These are phyloP conservation scores for Chalcosyrphus nemorum DNA, from an alignment of 2,888 invertebrate species.

Conservation along the genomic window DNA sequence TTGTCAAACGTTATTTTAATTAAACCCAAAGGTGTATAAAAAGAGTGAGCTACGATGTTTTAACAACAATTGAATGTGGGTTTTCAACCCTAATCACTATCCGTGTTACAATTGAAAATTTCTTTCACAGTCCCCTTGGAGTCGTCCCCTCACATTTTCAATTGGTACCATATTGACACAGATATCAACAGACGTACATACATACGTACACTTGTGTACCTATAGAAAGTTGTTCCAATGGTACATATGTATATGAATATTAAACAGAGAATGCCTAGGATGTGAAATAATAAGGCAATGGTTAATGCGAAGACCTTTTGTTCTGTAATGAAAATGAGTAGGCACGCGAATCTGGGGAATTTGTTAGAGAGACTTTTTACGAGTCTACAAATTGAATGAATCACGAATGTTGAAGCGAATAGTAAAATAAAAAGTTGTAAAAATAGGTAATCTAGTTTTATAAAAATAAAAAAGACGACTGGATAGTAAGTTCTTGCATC, in stretches of 20 bases:
- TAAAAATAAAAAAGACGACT: no score
- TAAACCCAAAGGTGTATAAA: conserved; percentile 28
- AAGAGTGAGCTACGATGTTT: conserved; percentile 18
- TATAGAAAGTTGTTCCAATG: not conserved
- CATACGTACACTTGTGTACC: not conserved
- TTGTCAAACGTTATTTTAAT: conserved; percentile 34
- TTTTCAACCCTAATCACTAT: conserved; percentile 28
- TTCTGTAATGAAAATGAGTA: not conserved
- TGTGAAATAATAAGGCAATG: conserved; percentile 1
- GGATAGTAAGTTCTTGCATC: no score
- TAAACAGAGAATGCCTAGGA: not conserved
- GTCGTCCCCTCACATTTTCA: not conserved
- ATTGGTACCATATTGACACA: not conserved
- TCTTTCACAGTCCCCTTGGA: not conserved
- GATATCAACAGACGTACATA: not conserved
- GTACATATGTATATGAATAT: not conserved
- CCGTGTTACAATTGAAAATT: conserved; percentile 17
- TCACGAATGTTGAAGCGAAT: no score
- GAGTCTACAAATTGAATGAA: no score
- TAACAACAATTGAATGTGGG: conserved; percentile 30
- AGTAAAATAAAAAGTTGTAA: no score
- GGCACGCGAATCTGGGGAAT: not conserved
- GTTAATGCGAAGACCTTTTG: not conserved
- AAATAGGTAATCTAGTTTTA: no score
- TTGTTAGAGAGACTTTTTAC: not conserved